Percentiles rank a stretch among this genome's conserved stretches.
These are phyloP conservation scores for Shinisaurus crocodilurus DNA, from an alignment of 2,113 vertebrate species.

Conservation along the genomic window DNA sequence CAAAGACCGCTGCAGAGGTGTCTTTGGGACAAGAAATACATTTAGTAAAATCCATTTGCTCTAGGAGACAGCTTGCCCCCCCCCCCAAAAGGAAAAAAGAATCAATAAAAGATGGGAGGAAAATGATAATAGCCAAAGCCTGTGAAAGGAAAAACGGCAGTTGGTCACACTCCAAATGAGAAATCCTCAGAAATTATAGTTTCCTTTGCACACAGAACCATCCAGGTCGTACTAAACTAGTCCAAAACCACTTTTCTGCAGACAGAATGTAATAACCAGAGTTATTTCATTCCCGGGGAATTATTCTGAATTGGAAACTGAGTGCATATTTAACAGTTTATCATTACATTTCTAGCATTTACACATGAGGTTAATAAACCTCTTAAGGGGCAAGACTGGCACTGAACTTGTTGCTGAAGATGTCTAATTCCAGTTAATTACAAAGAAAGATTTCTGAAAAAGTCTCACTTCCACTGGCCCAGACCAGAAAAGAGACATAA, in stretches of 20 bases:
- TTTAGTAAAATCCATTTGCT: not conserved
- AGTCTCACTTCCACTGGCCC: not conserved
- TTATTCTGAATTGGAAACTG: constrained; percentile 17
- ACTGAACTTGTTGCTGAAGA: constrained; percentile 20
- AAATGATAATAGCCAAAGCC: not conserved
- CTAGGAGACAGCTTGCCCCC: not conserved
- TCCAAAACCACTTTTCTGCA: constrained; percentile 11
- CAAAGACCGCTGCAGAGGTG: no score
- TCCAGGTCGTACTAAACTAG: not conserved
- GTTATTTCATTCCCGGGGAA: constrained; percentile 10
- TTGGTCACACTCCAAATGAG: constrained; percentile 40
- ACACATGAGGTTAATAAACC: constrained; percentile 13
- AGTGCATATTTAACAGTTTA: constrained; percentile 12
- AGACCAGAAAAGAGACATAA: not conserved
- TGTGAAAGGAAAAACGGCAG: constrained; percentile 33
- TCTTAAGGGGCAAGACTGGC: constrained; percentile 3
- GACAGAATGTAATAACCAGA: constrained; percentile 24
- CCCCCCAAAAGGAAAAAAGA: constrained; percentile 46
- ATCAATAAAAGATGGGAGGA: constrained; percentile 27
- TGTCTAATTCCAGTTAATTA: not conserved
- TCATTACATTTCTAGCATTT: constrained; percentile 30
- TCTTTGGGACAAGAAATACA: not conserved
- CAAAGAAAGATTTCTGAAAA: not conserved
- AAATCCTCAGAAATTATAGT: constrained; percentile 41
- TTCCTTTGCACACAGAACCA: not conserved